phyloP scores from a whole-genome alignment of 1,140 invertebrate species.

The Conus ventricosus region DNA sequence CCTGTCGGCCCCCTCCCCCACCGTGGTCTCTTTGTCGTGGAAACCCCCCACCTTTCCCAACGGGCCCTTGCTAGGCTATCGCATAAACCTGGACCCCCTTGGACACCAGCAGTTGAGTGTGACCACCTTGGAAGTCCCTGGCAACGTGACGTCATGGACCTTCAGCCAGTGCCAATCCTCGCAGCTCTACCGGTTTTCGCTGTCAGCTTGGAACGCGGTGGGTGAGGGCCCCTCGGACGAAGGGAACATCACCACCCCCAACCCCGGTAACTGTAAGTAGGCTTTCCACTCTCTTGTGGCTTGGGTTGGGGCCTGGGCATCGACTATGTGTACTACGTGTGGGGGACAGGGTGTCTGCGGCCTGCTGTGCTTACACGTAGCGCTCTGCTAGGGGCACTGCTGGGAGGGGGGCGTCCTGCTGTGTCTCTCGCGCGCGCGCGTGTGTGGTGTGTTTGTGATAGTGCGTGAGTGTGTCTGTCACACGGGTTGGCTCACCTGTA shows the following conservation, averaged over 20 bases:
- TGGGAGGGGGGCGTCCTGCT: no score
- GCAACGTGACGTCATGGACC: conserved; percentile 79
- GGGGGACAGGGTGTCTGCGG: no score
- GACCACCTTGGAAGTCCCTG: conserved; percentile 81
- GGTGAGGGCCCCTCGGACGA: conserved; percentile 85
- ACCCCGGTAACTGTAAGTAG: conserved; percentile 60
- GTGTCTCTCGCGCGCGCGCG: no score
- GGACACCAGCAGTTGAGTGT: conserved; percentile 60
- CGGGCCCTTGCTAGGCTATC: conserved; percentile 90
- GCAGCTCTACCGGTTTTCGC: conserved; percentile 84
- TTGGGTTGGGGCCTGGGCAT: no score
- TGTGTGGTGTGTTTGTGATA: no score
- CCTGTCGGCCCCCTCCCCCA: conserved; percentile 87
- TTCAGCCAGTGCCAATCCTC: conserved; percentile 84
- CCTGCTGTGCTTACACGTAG: no score
- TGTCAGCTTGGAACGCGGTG: conserved; percentile 86
- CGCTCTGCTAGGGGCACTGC: no score
- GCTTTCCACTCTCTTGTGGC: neutral
- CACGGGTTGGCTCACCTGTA: no score
- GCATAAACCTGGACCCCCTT: conserved; percentile 80
- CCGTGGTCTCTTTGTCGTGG: conserved; percentile 90
- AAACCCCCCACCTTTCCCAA: conserved; percentile 89
- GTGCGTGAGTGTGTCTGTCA: no score
- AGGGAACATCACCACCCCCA: conserved; percentile 80
- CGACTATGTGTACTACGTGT: no score